These are phyloP conservation scores for Epicauta chinensis DNA, from an alignment of 1,140 invertebrate species.

Conservation along the genomic window DNA sequence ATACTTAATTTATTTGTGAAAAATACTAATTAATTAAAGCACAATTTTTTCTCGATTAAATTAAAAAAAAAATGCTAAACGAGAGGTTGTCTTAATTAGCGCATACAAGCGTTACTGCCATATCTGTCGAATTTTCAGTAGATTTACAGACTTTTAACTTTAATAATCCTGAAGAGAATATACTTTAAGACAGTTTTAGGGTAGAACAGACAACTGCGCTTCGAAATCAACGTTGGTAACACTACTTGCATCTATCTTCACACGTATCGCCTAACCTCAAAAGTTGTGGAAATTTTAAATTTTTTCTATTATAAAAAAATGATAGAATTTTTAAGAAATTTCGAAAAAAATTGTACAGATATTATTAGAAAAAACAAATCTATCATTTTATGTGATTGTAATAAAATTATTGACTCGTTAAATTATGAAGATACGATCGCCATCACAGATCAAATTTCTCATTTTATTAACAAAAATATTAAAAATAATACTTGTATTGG, in stretches of 20 bases:
- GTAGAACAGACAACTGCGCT: too few species aligned
- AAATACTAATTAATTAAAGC: too few species aligned
- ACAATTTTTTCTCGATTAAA: too few species aligned
- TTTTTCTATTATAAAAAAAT: not conserved
- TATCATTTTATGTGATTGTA: constrained; percentile 5
- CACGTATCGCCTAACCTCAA: not conserved
- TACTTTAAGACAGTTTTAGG: too few species aligned
- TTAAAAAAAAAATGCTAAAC: too few species aligned
- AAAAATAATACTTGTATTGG: constrained; percentile 19
- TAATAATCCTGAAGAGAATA: too few species aligned
- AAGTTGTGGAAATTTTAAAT: not conserved
- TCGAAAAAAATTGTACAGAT: not conserved
- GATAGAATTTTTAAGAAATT: not conserved
- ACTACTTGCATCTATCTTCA: too few species aligned
- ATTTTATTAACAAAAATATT: constrained; percentile 15
- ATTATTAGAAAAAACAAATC: not conserved
- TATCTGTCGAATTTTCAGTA: too few species aligned
- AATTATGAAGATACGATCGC: constrained; percentile 2
- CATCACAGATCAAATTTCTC: not conserved
- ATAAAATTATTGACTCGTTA: not conserved
- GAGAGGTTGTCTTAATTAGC: too few species aligned
- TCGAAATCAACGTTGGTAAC: not conserved
- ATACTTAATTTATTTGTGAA: too few species aligned
- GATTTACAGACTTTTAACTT: too few species aligned
- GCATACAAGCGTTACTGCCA: too few species aligned